phyloP scores from a whole-genome alignment of 35 echinoderm and acorn worm genomes.

The Nesometra sesokonis region DNA sequence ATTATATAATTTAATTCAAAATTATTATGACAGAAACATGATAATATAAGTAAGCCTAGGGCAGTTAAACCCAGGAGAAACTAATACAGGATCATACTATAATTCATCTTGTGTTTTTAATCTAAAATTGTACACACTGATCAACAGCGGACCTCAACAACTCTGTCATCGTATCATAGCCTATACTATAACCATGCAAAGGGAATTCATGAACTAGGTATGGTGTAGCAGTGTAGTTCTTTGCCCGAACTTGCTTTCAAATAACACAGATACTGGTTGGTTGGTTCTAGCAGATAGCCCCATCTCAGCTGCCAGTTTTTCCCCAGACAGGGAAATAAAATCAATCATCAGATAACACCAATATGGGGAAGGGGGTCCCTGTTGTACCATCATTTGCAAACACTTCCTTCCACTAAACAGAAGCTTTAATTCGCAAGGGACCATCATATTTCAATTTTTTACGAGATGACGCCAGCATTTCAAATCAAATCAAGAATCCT shows the following conservation, averaged over 20 bases:
- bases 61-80: not conserved
- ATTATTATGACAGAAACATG: not conserved
- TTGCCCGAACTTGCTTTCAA: not conserved
- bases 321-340: not conserved
- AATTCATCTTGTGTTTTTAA: not conserved
- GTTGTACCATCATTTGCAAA: not conserved
- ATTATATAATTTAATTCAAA: not conserved
- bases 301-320: not conserved
- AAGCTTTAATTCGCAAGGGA: not conserved
- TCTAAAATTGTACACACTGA: not conserved
- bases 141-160: not conserved
- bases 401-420: not conserved
- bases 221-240: not conserved
- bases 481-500: no score
- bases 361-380: not conserved
- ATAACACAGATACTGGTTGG: not conserved
- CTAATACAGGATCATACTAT: not conserved
- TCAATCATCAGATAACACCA: not conserved
- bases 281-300: no score
- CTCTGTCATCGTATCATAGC: not conserved
- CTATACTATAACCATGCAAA: not conserved
- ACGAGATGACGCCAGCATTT: not conserved
- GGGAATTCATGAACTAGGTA: not conserved
- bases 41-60: not conserved
- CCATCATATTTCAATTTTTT: not conserved